phyloP scores from a whole-genome alignment of 2,888 invertebrate genomes.

The Malthinus flaveolus region DNA sequence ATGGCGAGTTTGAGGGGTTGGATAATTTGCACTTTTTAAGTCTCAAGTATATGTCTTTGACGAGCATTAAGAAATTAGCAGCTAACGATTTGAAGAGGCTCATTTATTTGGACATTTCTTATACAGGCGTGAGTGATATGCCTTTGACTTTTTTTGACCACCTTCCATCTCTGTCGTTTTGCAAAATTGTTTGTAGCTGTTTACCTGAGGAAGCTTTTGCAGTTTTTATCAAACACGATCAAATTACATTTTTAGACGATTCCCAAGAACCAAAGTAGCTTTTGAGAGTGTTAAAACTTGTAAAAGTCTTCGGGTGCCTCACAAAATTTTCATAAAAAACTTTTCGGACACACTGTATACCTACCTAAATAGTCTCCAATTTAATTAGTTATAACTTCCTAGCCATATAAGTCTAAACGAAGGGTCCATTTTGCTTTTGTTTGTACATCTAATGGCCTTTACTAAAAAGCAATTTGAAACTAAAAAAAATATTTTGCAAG shows the following conservation, averaged over 20 bases:
- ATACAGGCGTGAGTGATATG: neutral
- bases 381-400: too few species aligned
- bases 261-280: neutral
- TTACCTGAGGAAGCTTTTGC: neutral
- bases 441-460: too few species aligned
- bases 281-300: too few species aligned
- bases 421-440: too few species aligned
- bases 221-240: neutral
- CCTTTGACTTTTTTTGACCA: slow-evolving; percentile 7
- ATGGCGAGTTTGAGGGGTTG: neutral
- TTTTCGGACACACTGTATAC: too few species aligned
- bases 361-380: too few species aligned
- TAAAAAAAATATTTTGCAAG: too few species aligned
- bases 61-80: neutral
- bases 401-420: too few species aligned
- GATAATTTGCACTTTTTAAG: neutral
- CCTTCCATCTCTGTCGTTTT: slow-evolving; percentile 6
- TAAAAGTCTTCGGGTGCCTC: too few species aligned
- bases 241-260: neutral
- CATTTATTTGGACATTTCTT: neutral
- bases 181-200: neutral
- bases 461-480: too few species aligned
- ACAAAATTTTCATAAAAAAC: too few species aligned
- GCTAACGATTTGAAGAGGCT: neutral
- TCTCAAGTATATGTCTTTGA: neutral